These are phyloP conservation scores for Alethe diademata DNA, from an alignment of 2,113 vertebrate genomes.

Conservation along the genomic window DNA sequence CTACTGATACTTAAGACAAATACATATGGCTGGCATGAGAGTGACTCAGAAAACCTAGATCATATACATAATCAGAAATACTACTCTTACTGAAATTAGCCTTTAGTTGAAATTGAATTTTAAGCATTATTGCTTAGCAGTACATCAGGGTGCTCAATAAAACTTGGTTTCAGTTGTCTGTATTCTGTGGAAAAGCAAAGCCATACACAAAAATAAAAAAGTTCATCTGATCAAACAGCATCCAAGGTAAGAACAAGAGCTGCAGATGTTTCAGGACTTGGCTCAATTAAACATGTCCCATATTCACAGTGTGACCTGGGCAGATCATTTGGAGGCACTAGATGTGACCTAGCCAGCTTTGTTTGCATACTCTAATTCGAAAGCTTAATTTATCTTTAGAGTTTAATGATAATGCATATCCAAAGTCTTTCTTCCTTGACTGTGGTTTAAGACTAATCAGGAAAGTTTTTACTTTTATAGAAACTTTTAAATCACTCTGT, in stretches of 20 bases:
- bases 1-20: background rate
- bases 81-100: background rate
- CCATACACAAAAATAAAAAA: background rate
- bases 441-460: background rate
- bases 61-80: background rate
- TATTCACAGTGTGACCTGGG: background rate
- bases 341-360: background rate
- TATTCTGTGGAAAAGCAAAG: background rate
- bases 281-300: background rate
- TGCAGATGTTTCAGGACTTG: rapidly evolving
- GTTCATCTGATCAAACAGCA: background rate
- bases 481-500: background rate
- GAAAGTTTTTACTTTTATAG: background rate
- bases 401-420: background rate
- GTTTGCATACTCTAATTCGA: background rate
- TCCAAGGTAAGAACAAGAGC: background rate
- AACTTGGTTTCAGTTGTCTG: background rate
- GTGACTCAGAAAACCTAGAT: background rate
- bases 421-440: background rate
- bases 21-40: background rate
- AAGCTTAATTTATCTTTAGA: background rate
- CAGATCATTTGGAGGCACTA: background rate
- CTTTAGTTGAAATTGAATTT: background rate
- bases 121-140: background rate
- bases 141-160: background rate